phyloP scores from a whole-genome alignment of 2,888 invertebrate genomes.

The Acronicta alni region DNA sequence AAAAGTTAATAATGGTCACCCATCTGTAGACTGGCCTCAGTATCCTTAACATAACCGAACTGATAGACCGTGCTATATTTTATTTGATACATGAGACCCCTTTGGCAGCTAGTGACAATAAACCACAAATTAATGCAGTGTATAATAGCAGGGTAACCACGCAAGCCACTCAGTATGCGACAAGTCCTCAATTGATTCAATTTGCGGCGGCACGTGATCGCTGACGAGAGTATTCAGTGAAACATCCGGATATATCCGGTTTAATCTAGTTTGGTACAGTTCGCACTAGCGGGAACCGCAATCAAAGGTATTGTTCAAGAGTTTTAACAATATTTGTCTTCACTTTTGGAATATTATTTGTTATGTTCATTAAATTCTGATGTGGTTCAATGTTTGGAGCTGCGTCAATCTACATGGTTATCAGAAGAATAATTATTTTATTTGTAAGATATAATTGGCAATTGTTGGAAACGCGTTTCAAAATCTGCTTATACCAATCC shows the following conservation, averaged over 20 bases:
- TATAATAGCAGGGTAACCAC: conserved; percentile 19
- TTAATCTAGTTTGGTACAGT: conserved; percentile 46
- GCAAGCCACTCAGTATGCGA: conserved; percentile 29
- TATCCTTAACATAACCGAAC: too few species aligned
- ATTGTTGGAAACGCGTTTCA: too few species aligned
- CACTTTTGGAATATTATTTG: neutral
- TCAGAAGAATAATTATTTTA: too few species aligned
- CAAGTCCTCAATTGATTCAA: conserved; percentile 39
- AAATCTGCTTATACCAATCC: too few species aligned
- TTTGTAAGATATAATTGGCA: too few species aligned
- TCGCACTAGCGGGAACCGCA: conserved; percentile 36
- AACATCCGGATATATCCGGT: conserved; percentile 27
- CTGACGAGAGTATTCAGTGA: conserved; percentile 49
- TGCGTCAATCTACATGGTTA: too few species aligned
- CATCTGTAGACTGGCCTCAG: too few species aligned
- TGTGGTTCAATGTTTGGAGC: too few species aligned
- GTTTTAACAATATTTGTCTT: conserved; percentile 7
- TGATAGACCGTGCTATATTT: too few species aligned
- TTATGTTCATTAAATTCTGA: too few species aligned
- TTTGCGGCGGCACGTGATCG: conserved; percentile 40
- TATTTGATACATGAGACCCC: too few species aligned
- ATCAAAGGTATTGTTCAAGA: conserved; percentile 47
- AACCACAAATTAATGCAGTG: conserved; percentile 15
- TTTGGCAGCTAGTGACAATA: conserved; percentile 7
- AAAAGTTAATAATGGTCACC: too few species aligned